Evolutionary conservation across 2,888 invertebrate species (phyloP).

Genomic region (Epinotia nisella): DNA sequence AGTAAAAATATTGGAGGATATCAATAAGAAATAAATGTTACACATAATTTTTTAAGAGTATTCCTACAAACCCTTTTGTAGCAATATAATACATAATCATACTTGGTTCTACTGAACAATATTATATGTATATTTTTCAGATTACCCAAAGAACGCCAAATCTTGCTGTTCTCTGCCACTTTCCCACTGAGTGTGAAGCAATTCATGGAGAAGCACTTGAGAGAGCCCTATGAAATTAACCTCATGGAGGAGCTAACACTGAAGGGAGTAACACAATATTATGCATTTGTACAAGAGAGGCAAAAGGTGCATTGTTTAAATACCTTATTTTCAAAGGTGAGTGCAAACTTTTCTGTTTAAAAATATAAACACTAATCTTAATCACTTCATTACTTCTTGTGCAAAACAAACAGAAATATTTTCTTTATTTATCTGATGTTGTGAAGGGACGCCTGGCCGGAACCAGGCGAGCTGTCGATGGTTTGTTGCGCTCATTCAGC

Average conservation of each 20-base stretch:
- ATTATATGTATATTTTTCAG: constrained; percentile 66
- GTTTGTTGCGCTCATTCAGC: no score
- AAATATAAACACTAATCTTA: not conserved
- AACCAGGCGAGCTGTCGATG: no score
- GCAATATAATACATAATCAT: no score
- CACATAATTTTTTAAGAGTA: no score
- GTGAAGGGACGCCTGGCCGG: no score
- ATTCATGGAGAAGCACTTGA: constrained; percentile 99
- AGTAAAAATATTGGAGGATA: no score
- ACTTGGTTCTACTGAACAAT: not conserved
- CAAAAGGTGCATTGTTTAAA: constrained; percentile 99
- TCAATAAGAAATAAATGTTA: no score
- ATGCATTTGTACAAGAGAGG: constrained; percentile 99
- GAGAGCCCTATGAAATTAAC: constrained; percentile 99
- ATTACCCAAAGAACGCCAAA: constrained; percentile 98
- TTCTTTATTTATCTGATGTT: no score
- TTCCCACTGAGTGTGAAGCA: constrained; percentile 99
- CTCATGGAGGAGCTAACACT: constrained; percentile 99
- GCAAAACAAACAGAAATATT: not conserved
- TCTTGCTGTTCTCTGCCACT: constrained; percentile 99
- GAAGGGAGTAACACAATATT: constrained; percentile 99
- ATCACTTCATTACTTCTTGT: not conserved
- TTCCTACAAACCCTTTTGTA: no score
- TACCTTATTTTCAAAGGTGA: constrained; percentile 98
- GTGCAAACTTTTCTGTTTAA: constrained; percentile 20